Evolutionary conservation across 2,888 invertebrate species (phyloP), one percentile per base, ranked within the genome.

Genomic region (Sinotaia quadrata): DNA sequence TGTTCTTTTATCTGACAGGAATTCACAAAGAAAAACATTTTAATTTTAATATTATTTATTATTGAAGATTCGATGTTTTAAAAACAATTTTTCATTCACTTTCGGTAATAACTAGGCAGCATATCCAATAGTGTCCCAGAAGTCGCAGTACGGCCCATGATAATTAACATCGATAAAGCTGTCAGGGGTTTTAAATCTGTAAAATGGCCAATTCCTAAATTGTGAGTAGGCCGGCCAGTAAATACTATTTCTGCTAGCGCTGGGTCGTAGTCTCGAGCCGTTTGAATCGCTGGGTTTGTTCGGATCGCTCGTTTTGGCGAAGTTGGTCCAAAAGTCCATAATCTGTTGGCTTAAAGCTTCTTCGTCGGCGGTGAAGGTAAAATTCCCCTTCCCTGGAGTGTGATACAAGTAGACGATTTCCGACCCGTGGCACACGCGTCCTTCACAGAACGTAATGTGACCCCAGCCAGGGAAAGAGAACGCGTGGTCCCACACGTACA

Each of bases 241-340:
- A 49, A 56, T 18, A n/a, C n/a, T n/a, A n/a, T n/a, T n/a, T n/a
- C n/a, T n/a, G n/a, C n/a, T n/a, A n/a, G n/a, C n/a, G n/a, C n/a
- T n/a, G n/a, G n/a, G n/a, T n/a, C n/a, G n/a, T n/a, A n/a, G n/a
- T n/a, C n/a, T n/a, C n/a, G n/a, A n/a, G n/a, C n/a, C n/a, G 37
- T 65, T 41, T 10, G 56, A 67, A 21, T 34, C 29, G 5, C 62
- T 41, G 12, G 80, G 78, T 34, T 60, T 59, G 52, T 77, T 78
- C 1, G 83, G 83, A 59, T 82, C 73, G 36, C 82, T 82, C 15
- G 79, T 76, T 60, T 82, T 83, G 5, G 84, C 85, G 60, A 86
- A 85, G 68, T 85, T 86, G n/a, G 83, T 75, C 82, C 83, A 85
- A 65, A 80, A 83, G 1, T 67, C 47, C 36, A 81, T 82, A 58